These are phyloP conservation scores for Diabrotica undecimpunctata DNA, from an alignment of 1,140 invertebrate species.

Conservation along the genomic window DNA sequence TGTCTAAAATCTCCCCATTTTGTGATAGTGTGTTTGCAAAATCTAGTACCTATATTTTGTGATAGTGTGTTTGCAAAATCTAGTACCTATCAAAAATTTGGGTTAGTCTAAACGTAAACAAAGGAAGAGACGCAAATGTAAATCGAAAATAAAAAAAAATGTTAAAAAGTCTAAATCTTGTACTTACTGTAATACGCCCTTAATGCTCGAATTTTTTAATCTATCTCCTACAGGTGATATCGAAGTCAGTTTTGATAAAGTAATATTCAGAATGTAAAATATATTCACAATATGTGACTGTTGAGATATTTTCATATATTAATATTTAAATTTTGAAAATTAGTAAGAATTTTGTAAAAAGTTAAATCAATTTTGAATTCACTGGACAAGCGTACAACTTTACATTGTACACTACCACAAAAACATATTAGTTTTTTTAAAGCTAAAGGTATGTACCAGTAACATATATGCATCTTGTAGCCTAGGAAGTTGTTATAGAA, in stretches of 20 bases:
- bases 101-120: background rate
- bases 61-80: background rate
- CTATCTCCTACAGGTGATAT: background rate
- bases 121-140: background rate
- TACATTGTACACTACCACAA: too few relatives aligned
- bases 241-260: background rate
- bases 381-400: background rate
- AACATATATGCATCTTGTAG: too few relatives aligned
- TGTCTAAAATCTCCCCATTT: background rate
- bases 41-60: background rate
- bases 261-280: slow-evolving; percentile 12
- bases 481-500: too few relatives aligned
- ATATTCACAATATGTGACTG: slow-evolving; percentile 12
- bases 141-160: background rate
- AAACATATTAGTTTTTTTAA: too few relatives aligned
- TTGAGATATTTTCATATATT: background rate
- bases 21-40: background rate
- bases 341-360: background rate
- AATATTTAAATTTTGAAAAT: background rate
- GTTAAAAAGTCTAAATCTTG: slow-evolving; percentile 9
- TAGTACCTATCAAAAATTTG: background rate
- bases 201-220: background rate
- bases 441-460: too few relatives aligned
- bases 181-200: slow-evolving; percentile 12
- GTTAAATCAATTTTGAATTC: background rate